Base-by-base conservation (phyloP, 2,888 invertebrate genomes). In the Dendrolimus houi region DNA sequence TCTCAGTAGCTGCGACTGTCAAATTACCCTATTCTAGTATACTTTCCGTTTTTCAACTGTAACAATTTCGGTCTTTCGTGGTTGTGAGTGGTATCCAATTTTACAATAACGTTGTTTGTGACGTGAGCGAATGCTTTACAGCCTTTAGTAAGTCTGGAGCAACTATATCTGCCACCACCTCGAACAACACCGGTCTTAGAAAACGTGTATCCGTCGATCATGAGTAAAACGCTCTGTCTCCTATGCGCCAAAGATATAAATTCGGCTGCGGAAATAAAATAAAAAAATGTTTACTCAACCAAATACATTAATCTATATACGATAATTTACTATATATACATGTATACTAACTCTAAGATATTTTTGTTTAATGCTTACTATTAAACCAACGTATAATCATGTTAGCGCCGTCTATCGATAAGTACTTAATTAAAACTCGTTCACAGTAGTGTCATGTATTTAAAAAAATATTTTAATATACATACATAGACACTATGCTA, bases 121-220 rank as follows among this genome's bases (percentile, higher is more conserved):
- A 72, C 54, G 54, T 69, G 66, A 3, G 65, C 61, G 52, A 57
- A 56, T 3, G 69, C 68, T 40, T 66, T 70, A 59, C 71, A 72
- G 7, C 59, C 54, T 53, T 62, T 63, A 8, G 62, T 59, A 1
- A 53, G 40, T 12, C 59, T 62, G 6, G 70, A 68, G 55, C 69
- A 68, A 10, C 9, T 12, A 47, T 47, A 47, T 47, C 47, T 47
- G 9, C 47, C 9, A 47, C 9, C 12, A 47, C 57, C 52, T 12
- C 47, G 12, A 9, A 12, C 12, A 47, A 12, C 9, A 12, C 47
- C 47, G 47, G 9, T 10, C 12, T 47, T 47, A 12, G 47, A 47
- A 47, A 47, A 47, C 9, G 47, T 47, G 47, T 47, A 47, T 47
- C 12, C 47, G 6, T 12, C 47, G 12, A 47, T 47, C 47, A 10